Conservation (phyloP, 2,888 invertebrate genomes). For the Campoletis raptor region DNA sequence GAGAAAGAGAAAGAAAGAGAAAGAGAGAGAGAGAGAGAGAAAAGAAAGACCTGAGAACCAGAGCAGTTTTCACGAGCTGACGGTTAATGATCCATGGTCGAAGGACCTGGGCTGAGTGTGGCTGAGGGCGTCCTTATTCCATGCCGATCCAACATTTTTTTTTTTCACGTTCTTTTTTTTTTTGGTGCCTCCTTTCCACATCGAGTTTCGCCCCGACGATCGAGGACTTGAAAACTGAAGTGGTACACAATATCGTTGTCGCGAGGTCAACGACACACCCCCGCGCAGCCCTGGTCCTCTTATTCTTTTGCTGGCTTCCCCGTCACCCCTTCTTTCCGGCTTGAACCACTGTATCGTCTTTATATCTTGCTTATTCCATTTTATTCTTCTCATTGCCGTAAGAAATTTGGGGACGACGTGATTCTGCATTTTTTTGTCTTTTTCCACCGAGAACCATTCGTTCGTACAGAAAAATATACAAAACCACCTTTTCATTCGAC, state of each 20-base stretch:
- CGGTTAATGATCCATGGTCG: slow-evolving; percentile 82
- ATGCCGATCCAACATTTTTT: slow-evolving; percentile 77
- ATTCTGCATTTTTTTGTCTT: not conserved
- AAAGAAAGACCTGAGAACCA: slow-evolving; percentile 56
- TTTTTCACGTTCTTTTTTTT: slow-evolving; percentile 71
- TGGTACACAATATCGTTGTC: slow-evolving; percentile 83
- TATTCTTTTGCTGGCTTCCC: slow-evolving; percentile 61
- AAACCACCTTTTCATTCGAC: not conserved
- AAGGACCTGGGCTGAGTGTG: slow-evolving; percentile 82
- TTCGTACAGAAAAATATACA: not conserved
- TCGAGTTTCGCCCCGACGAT: slow-evolving; percentile 42
- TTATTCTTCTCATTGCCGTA: slow-evolving; percentile 26
- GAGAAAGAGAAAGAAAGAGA: not conserved
- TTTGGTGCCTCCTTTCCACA: not conserved
- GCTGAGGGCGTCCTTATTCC: slow-evolving; percentile 83
- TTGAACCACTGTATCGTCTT: slow-evolving; percentile 15
- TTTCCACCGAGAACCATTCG: not conserved
- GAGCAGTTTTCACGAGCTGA: slow-evolving; percentile 76
- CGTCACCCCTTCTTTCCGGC: slow-evolving; percentile 54
- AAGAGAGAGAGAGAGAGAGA: not conserved
- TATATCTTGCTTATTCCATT: slow-evolving; percentile 16
- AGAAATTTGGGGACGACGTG: not conserved
- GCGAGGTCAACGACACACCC: slow-evolving; percentile 83
- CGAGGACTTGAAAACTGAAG: slow-evolving; percentile 82
- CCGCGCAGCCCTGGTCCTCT: slow-evolving; percentile 69